These are phyloP conservation scores for Nebria brevicollis DNA, from an alignment of 2,888 invertebrate genomes.

Conservation along the genomic window DNA sequence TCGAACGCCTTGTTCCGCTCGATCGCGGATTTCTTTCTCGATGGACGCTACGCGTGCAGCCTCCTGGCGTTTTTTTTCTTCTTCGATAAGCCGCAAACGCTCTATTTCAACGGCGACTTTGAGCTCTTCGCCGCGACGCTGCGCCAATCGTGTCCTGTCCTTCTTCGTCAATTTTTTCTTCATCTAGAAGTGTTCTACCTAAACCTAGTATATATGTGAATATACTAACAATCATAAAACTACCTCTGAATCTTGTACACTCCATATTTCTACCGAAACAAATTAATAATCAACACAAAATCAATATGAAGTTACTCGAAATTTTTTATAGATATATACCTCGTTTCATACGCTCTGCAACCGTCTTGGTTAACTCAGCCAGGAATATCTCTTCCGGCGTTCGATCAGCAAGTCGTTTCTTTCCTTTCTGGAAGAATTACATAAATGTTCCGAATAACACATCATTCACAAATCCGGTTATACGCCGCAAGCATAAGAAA, in stretches of 20 bases:
- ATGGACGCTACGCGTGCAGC: slow-evolving; percentile 55
- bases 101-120: slow-evolving; percentile 28
- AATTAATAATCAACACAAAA: background rate
- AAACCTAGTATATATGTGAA: background rate
- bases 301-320: background rate
- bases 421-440: too few species aligned
- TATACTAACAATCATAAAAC: background rate
- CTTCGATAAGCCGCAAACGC: slow-evolving; percentile 50
- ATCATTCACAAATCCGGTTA: too few species aligned
- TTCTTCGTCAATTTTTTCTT: slow-evolving; percentile 64
- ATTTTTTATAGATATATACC: background rate
- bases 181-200: slow-evolving; percentile 27
- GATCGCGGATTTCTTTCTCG: slow-evolving; percentile 59
- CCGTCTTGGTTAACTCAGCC: background rate
- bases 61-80: slow-evolving; percentile 53
- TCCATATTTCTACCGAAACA: slow-evolving; percentile 26
- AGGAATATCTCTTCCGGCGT: background rate
- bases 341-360: background rate
- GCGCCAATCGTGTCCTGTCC: slow-evolving; percentile 61
- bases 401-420: too few species aligned
- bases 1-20: slow-evolving; percentile 54
- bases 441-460: too few species aligned
- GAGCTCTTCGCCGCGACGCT: slow-evolving; percentile 61
- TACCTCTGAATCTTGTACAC: slow-evolving; percentile 20
- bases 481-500: too few species aligned